A percentile compares a stretch with the other conserved stretches of the same genome.
These are phyloP conservation scores for Sebastes taczanowskii DNA, from an alignment of 2,797 vertebrate species.

Conservation along the genomic window DNA sequence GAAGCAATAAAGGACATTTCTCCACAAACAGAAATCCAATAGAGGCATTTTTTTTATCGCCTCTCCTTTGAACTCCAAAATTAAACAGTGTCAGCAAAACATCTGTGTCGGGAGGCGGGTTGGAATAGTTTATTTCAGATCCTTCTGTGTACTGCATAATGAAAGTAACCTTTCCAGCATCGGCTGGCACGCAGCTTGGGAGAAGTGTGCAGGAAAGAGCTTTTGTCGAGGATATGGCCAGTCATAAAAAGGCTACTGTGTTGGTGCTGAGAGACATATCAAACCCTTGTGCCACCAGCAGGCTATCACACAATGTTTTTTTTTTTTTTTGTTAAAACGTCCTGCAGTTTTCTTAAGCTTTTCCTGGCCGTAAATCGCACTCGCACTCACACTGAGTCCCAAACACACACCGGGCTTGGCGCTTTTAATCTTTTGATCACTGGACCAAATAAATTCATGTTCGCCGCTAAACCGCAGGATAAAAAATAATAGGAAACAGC, in stretches of 20 bases:
- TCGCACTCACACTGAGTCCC: constrained; percentile 52
- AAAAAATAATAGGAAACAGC: constrained; percentile 64
- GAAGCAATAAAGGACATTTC: constrained; percentile 13
- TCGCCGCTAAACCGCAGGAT: constrained; percentile 27
- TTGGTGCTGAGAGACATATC: constrained; percentile 68
- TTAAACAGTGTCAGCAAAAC: constrained; percentile 37
- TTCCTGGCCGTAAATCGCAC: constrained; percentile 43
- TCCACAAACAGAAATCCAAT: constrained; percentile 7
- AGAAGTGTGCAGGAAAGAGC: constrained; percentile 66
- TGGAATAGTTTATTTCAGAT: constrained; percentile 50
- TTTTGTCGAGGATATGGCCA: constrained; percentile 66
- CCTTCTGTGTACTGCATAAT: constrained; percentile 23
- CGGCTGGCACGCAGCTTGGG: constrained; percentile 32
- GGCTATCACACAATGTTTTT: constrained; percentile 59
- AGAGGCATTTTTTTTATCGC: neutral
- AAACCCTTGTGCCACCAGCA: constrained; percentile 50
- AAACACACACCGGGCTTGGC: constrained; percentile 38
- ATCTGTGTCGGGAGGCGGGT: constrained; percentile 23
- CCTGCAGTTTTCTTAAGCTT: constrained; percentile 55
- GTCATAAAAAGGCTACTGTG: constrained; percentile 55
- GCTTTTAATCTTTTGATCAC: constrained; percentile 72
- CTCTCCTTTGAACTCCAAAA: constrained; percentile 6
- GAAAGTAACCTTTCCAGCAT: constrained; percentile 39
- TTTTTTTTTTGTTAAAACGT: constrained; percentile 13
- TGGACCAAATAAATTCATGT: constrained; percentile 64